Base-by-base conservation (phyloP, 2,113 vertebrate genomes). In the Ochotona princeps region DNA sequence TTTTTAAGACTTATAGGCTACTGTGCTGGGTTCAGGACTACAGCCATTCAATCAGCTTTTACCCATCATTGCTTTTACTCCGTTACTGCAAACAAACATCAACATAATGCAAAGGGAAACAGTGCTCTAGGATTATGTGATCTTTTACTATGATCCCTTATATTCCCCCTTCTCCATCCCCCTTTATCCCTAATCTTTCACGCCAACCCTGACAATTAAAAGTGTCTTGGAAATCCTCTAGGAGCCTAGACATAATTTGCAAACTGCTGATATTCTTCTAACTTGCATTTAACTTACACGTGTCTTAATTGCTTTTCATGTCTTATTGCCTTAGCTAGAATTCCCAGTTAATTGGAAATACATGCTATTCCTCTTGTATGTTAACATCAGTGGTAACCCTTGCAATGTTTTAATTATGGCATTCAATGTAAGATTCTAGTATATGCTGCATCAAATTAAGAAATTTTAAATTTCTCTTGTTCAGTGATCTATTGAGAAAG, bases 301-400 rank as follows among this genome's bases (percentile, higher is more conserved):
- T n/a, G 8, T 87, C 32, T 26, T 65, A 44, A 83, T 87, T 67
- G 63, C 7, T 79, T 85, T 96, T 61, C 83, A 54, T 57, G 78
- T 83, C 78, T 44, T 75, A 65, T 65, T 66, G 10, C 4, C 15
- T 5, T 69, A 3, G 11, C 51, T 85, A 73, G 1, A 15, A 61
- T 82, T 92, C 30, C n/a, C 4, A 67, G 11, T 35, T 60, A 76
- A 44, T 10, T 3, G 54, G 26, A 14, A 70, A 17, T n/a, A 2
- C 7, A 23, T 47, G n/a, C 3, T 25, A 28, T 32, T 67, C 12
- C 51, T 82, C 32, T 83, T 65, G 2, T 14, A 70, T 38, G 6
- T 21, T 66, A 61, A 51, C 60, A 18, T n/a, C 13, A 60, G 11
- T 2, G 20, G 17, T 28, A 32, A 69, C 61, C 67, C 4, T 86